phyloP scores from a whole-genome alignment of 2,113 vertebrate species.

The Girardinichthys multiradiatus region DNA sequence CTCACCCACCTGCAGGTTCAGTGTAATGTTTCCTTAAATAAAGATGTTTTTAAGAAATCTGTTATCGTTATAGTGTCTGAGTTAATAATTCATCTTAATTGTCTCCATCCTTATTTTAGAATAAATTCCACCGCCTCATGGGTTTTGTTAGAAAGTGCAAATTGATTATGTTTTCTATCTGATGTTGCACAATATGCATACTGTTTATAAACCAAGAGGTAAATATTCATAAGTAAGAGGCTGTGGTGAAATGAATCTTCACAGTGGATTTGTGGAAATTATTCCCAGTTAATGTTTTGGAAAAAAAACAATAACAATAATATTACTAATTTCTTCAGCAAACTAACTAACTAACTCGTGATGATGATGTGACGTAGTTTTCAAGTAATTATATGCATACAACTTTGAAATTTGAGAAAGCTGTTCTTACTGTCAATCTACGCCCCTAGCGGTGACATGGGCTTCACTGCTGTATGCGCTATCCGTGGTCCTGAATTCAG shows the following conservation, averaged over 20 bases:
- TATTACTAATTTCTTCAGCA: no score
- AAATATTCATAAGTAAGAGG: slow-evolving; percentile 7
- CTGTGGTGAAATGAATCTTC: not conserved
- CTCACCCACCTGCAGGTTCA: slow-evolving; percentile 16
- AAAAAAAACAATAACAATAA: no score
- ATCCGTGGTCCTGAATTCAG: slow-evolving; percentile 48
- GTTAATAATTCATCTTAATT: slow-evolving; percentile 73
- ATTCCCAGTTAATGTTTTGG: no score
- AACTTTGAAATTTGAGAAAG: not conserved
- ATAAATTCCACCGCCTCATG: slow-evolving; percentile 36
- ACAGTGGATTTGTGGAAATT: not conserved
- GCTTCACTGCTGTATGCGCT: slow-evolving; percentile 16
- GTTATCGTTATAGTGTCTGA: slow-evolving; percentile 53
- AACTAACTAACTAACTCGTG: no score
- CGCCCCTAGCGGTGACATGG: slow-evolving; percentile 44
- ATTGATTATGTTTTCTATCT: slow-evolving; percentile 53
- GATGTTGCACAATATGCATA: slow-evolving; percentile 48
- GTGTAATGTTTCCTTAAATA: slow-evolving; percentile 23
- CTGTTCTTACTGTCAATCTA: not conserved
- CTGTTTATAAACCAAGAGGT: slow-evolving; percentile 9
- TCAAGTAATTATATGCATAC: not conserved
- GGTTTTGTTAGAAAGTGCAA: slow-evolving; percentile 50
- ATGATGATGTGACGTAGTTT: not conserved
- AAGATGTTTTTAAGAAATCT: slow-evolving; percentile 17
- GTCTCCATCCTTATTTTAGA: slow-evolving; percentile 58